Evolutionary conservation across 1,140 invertebrate genomes (phyloP), one percentile per base, ranked within the genome.

Genomic region (Cylas formicarius): DNA sequence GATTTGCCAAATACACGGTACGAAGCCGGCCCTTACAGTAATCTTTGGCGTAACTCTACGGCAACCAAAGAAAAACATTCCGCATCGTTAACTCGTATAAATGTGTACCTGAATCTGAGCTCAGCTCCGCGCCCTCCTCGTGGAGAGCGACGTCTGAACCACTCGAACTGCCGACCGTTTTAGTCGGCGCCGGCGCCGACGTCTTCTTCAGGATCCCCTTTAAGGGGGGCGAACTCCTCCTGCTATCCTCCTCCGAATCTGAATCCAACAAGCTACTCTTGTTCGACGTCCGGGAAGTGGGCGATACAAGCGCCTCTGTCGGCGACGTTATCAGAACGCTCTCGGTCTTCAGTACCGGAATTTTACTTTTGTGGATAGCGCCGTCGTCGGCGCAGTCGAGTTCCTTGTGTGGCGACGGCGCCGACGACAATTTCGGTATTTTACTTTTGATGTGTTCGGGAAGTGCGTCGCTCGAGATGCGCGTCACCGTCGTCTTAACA

Each of bases 71-170:
- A 10, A n/a, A 41, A 43, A 35, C 19, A 33, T 27, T 16, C 21
- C 24, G 31, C 24, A 28, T 9, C 24, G 9, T 9, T 26, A 26
- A 16, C 41, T 26, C 16, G 20, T 22, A 11, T 13, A 19, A 11
- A 8, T 38, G 51, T 48, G 48, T 63, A 67, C 65, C 63, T 58
- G 63, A 61, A 41, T 62, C 61, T 18, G 66, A 65, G 45, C 66
- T 67, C 24, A 66, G 48, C 53, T 66, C 65, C 9, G 56, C 58
- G 20, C 65, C 65, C 24, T 59, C 74, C 65, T 78, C 76, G 61
- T 78, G 76, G 22, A 78, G 66, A 43, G 76, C 76, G 21, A 79
- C 70, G 56, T 79, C 76, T 9, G 75, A 77, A 18, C 74, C 76
- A 57, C 75, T 77, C 37, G 76, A 78, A 57, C 75, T 77, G 49